Evolutionary conservation across 1,140 invertebrate genomes (phyloP).

Genomic region (Microplitis demolitor): DNA sequence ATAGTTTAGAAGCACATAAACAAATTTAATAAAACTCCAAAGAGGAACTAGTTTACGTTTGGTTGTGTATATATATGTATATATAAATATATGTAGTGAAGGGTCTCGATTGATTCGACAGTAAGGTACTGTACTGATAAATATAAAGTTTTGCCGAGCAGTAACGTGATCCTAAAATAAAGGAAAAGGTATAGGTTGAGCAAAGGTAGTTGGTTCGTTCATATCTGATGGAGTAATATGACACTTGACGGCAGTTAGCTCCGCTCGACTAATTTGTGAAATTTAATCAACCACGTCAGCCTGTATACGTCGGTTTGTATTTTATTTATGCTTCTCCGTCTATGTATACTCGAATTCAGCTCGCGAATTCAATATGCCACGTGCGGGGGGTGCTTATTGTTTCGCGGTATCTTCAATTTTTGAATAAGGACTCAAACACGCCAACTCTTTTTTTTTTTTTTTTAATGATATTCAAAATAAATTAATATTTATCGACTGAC

Average conservation of each 20-base stretch:
- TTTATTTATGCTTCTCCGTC: background rate
- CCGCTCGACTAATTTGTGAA: constrained; percentile 50
- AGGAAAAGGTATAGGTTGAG: too few relatives aligned
- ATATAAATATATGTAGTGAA: too few relatives aligned
- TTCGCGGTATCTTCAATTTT: background rate
- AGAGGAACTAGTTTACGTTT: too few relatives aligned
- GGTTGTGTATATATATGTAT: too few relatives aligned
- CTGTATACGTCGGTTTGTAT: background rate
- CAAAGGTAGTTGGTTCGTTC: background rate
- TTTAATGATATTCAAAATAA: too few relatives aligned
- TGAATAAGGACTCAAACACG: too few relatives aligned
- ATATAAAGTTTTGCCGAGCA: background rate
- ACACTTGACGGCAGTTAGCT: constrained; percentile 40
- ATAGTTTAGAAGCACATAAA: too few relatives aligned
- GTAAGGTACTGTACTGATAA: background rate
- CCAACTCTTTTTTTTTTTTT: too few relatives aligned
- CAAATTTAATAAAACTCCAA: too few relatives aligned
- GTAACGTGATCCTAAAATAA: background rate
- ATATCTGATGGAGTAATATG: constrained; percentile 34
- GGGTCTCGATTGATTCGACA: background rate
- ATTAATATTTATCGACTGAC: too few relatives aligned
- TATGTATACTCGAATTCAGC: background rate
- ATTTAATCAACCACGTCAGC: constrained; percentile 48
- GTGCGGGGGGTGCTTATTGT: constrained; percentile 13
- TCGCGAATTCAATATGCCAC: constrained; percentile 20